phyloP scores from a whole-genome alignment of 2,113 vertebrate species.

The Alethe castanea region DNA sequence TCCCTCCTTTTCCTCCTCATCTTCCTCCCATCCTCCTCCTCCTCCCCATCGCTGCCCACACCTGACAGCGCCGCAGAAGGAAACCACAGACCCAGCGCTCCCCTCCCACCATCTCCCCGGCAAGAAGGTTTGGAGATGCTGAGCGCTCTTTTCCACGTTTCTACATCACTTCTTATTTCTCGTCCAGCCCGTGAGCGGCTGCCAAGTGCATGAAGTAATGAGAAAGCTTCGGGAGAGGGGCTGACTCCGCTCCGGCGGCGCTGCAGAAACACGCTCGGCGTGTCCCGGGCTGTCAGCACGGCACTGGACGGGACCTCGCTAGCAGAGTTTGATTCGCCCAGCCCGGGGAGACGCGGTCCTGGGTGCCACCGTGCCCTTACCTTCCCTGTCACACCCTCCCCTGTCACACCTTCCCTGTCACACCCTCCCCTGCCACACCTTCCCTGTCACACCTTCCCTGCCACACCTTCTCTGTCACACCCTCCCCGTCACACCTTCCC shows the following conservation, averaged over 20 bases:
- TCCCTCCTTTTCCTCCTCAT: background rate
- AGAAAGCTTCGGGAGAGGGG: background rate
- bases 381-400: background rate
- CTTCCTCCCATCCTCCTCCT: no score
- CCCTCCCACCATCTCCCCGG: background rate
- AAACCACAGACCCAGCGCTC: background rate
- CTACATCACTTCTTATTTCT: background rate
- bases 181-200: background rate
- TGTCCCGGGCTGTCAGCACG: conserved; percentile 24
- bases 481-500: no score
- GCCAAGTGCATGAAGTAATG: conserved; percentile 49
- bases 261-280: background rate
- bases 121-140: background rate
- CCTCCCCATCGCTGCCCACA: background rate
- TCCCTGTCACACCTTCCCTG: no score
- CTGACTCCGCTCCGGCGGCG: conserved; percentile 28
- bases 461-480: no score
- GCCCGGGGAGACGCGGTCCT: background rate
- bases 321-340: background rate
- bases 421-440: no score
- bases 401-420: no score
- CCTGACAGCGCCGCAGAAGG: background rate
- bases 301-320: background rate
- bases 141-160: conserved; percentile 28
- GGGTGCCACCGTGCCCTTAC: background rate